phyloP scores from a whole-genome alignment of 2,888 invertebrate genomes.

The Euphydryas editha region DNA sequence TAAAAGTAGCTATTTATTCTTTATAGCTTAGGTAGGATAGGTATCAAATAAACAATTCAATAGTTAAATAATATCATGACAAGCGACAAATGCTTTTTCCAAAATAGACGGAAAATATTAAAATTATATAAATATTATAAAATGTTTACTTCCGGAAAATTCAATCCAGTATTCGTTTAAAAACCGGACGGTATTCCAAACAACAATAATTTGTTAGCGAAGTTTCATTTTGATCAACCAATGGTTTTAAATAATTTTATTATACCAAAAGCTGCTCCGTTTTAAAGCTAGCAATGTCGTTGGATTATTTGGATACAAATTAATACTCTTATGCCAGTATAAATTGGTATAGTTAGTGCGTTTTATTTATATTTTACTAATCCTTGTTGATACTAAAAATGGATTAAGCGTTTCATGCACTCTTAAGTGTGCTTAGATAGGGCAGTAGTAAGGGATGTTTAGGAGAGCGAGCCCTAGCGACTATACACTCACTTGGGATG shows the following conservation, averaged over 20 bases:
- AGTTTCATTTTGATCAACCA: constrained; percentile 5
- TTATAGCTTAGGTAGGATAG: no score
- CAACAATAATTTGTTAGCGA: constrained; percentile 10
- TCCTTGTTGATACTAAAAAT: no score
- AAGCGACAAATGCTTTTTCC: neutral
- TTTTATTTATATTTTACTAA: no score
- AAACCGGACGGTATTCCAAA: neutral
- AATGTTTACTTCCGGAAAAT: neutral
- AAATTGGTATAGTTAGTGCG: neutral
- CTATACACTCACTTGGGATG: no score
- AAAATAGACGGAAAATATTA: neutral
- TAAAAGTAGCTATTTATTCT: no score
- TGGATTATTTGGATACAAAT: neutral
- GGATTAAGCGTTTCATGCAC: no score
- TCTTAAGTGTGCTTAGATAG: no score
- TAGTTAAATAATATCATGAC: no score
- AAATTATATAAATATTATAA: neutral
- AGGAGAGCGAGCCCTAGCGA: no score
- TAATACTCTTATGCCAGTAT: neutral
- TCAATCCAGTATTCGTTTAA: neutral
- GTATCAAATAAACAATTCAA: no score
- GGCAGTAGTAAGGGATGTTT: no score
- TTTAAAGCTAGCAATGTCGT: neutral
- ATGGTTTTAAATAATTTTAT: constrained; percentile 7
- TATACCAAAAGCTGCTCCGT: neutral